Evolutionary conservation across 2,113 vertebrate genomes (phyloP).

Genomic region (Beaufortia kweichowensis): DNA sequence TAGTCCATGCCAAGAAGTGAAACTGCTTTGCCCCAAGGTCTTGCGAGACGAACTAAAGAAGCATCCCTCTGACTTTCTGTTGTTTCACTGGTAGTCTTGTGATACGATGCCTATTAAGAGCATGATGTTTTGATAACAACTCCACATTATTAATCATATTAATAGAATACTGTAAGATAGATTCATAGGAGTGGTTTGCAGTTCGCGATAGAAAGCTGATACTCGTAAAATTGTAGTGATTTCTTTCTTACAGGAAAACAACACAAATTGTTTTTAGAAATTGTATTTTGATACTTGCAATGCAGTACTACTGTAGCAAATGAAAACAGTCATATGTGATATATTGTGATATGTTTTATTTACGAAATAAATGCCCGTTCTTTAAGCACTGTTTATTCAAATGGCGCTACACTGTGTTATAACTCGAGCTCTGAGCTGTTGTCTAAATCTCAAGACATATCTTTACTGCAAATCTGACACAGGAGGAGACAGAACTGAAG

Average conservation of each 20-base stretch:
- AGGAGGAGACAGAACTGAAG: slow-evolving; percentile 39
- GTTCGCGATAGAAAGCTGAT: neutral
- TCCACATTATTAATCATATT: slow-evolving; percentile 20
- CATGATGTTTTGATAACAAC: slow-evolving; percentile 36
- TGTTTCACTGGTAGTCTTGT: slow-evolving; percentile 39
- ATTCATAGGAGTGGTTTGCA: neutral
- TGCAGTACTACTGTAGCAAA: too few relatives aligned
- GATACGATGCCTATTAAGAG: slow-evolving; percentile 41
- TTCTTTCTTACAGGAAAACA: neutral
- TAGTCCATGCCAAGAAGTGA: slow-evolving; percentile 74
- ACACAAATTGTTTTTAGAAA: neutral
- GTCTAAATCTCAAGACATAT: slow-evolving; percentile 39
- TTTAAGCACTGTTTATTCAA: neutral
- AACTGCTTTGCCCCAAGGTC: slow-evolving; percentile 83
- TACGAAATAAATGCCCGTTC: neutral
- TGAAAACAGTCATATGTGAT: too few relatives aligned
- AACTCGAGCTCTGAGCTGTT: slow-evolving; percentile 34
- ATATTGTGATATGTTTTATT: too few relatives aligned
- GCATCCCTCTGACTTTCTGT: slow-evolving; percentile 49
- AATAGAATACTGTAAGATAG: neutral
- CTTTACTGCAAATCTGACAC: slow-evolving; percentile 32
- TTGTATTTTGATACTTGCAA: neutral
- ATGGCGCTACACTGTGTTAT: slow-evolving; percentile 5
- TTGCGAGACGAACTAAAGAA: slow-evolving; percentile 87
- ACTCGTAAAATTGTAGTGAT: neutral